A percentile compares a stretch with the other conserved stretches of the same genome.
phyloP scores from a whole-genome alignment of 2,113 vertebrate genomes.

The Phyllostomus discolor region DNA sequence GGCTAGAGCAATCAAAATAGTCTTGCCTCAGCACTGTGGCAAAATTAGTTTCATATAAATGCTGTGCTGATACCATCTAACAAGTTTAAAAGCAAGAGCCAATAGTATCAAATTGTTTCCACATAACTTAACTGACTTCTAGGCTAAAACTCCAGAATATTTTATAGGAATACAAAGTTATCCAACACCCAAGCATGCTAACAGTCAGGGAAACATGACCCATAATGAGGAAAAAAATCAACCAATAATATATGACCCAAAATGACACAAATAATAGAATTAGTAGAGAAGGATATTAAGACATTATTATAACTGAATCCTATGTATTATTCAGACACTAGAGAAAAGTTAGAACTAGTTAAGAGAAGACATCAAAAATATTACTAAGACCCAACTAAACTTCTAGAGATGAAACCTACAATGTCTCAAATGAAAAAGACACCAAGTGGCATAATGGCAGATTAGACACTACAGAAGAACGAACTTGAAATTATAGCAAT shows the following conservation, averaged over 20 bases:
- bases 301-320: not conserved
- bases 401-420: not conserved
- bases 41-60: not conserved
- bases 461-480: not conserved
- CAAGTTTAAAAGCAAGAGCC: not conserved
- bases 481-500: not conserved
- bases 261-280: not conserved
- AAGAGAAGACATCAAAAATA: not conserved
- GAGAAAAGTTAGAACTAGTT: not conserved
- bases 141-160: not conserved
- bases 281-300: not conserved
- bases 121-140: not conserved
- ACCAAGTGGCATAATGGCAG: not conserved
- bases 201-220: not conserved
- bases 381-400: not conserved
- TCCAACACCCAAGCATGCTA: not conserved
- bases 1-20: not conserved
- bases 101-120: not conserved
- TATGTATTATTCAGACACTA: not conserved
- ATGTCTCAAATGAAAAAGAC: not conserved
- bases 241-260: not conserved
- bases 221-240: not conserved
- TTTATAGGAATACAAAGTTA: not conserved
- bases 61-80: not conserved
- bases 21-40: not conserved